These are phyloP conservation scores for Alethe castanea DNA, from an alignment of 2,113 vertebrate genomes.

Conservation along the genomic window DNA sequence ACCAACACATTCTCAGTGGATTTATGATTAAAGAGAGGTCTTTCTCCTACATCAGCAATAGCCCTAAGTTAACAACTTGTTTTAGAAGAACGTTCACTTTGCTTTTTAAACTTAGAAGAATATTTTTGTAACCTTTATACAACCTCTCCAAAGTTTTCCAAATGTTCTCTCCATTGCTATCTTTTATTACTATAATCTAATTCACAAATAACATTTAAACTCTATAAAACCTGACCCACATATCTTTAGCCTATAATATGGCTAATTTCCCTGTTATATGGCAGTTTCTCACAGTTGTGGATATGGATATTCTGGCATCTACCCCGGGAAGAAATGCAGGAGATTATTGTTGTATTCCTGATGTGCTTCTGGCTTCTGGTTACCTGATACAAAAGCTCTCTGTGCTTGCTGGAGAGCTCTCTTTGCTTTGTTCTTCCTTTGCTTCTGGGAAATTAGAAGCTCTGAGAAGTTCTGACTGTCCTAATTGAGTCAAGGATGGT, in stretches of 20 bases:
- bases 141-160: constrained; percentile 29
- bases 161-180: constrained; percentile 32
- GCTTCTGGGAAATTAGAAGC: not conserved
- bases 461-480: not conserved
- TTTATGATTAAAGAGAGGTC: constrained; percentile 30
- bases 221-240: constrained; percentile 30
- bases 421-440: not conserved
- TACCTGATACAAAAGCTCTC: not conserved
- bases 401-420: not conserved
- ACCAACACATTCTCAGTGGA: constrained; percentile 22
- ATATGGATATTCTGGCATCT: not conserved
- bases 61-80: constrained; percentile 41
- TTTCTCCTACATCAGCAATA: constrained; percentile 22
- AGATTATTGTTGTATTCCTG: not conserved
- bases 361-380: not conserved
- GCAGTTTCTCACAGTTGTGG: constrained; percentile 5
- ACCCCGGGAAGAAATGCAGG: not conserved
- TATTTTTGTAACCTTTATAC: constrained; percentile 54
- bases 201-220: constrained; percentile 49
- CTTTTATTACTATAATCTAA: constrained; percentile 58
- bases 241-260: not conserved
- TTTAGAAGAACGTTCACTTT: constrained; percentile 34
- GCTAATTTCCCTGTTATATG: not conserved
- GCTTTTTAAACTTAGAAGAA: constrained; percentile 35
- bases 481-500: not conserved